Base-by-base conservation (phyloP, 1,140 invertebrate species). In the Drosophila grimshawi region DNA sequence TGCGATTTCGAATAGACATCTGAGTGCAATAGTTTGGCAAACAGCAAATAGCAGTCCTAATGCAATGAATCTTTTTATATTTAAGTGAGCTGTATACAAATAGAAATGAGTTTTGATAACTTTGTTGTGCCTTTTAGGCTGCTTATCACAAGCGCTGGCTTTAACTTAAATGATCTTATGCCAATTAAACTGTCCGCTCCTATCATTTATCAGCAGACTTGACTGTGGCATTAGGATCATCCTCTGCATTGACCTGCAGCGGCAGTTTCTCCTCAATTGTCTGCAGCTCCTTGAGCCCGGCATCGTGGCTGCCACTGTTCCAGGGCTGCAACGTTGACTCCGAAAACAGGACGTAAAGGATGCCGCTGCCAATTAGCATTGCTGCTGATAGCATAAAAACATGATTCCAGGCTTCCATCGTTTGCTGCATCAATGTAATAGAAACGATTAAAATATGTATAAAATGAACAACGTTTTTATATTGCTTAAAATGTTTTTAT, bases 341-440 rank as follows among this genome's bases (percentile, higher is more conserved):
- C 4, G 94, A 94, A 75, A 95, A 95, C 0, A 94, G 53, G 0
- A 94, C 73, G 41, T 94, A 95, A 3, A 94, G 56, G 2, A 94
- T 65, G 19, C 94, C 94, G 30, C 94, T 93, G n/a, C 92, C 65
- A 2, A 94, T 81, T 0, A 95, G 77, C 90, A 95, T 94, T 0
- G 74, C 77, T 3, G 94, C 93, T 0, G 94, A 92, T 3, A 96
- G 94, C 19, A 95, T 80, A 72, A 95, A 96, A 0, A 96, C 95
- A 67, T 94, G 92, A 73, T 94, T 94, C 95, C 95, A 96, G 71
- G 95, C 94, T 2, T 93, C 93, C 32, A 94, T 93, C 0, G 95
- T 95, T 95, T 96, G 95, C 95, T 96, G 75, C 0, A n/a, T 27
- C 2, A 29, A 1, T 27, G 2, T 33, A 33, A 33, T 2, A 27